Evolutionary conservation across 2,888 invertebrate genomes (phyloP).

Genomic region (Corbicula japonica): DNA sequence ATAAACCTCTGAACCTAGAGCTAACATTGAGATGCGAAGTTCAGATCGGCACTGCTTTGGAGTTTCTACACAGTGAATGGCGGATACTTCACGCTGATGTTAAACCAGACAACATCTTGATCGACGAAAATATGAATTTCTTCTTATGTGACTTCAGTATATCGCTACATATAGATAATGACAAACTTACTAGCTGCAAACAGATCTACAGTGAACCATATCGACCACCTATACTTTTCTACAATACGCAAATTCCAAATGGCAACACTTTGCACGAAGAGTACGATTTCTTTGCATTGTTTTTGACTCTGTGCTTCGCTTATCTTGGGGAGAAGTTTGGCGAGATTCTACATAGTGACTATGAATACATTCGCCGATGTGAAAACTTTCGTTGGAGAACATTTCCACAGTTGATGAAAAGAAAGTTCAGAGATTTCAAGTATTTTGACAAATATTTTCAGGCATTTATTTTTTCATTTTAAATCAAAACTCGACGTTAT

Average conservation of each 20-base stretch:
- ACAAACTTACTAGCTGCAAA: neutral
- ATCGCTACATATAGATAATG: neutral
- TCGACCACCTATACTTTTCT: constrained; percentile 10
- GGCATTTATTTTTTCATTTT: neutral
- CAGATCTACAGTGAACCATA: neutral
- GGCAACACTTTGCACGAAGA: neutral
- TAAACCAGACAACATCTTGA: constrained; percentile 4
- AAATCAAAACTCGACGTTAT: too few relatives aligned
- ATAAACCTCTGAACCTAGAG: neutral
- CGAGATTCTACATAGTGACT: neutral
- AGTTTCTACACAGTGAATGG: neutral
- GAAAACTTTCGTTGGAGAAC: neutral
- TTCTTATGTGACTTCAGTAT: constrained; percentile 7
- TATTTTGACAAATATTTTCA: neutral
- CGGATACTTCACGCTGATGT: constrained; percentile 3
- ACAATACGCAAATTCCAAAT: neutral
- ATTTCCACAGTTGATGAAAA: neutral
- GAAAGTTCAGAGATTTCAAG: neutral
- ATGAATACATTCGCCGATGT: neutral
- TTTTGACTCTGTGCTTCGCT: neutral
- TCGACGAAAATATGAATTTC: neutral
- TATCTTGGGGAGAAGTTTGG: neutral
- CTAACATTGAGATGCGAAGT: neutral
- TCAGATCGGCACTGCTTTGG: neutral
- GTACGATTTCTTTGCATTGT: constrained; percentile 7